Conservation (phyloP, 2,888 invertebrate species). For the Anodontia alba region DNA sequence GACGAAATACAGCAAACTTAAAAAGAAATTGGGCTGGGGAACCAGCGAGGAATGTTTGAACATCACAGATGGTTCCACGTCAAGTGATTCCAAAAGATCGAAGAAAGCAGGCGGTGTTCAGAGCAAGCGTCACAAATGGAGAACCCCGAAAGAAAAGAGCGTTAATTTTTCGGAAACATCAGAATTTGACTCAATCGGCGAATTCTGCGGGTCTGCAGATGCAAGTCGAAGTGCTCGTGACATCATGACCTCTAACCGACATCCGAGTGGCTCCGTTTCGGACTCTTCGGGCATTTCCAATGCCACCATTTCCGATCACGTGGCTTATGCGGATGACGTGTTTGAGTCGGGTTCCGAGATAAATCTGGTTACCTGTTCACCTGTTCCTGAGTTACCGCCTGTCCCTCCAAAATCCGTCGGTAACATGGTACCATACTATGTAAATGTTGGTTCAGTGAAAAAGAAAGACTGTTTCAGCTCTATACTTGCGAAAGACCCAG, state of each 20-base stretch:
- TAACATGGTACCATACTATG: neutral
- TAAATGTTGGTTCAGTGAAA: neutral
- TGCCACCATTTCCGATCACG: neutral
- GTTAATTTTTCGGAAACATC: slow-evolving; percentile 48
- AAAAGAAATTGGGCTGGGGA: slow-evolving; percentile 63
- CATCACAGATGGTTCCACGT: slow-evolving; percentile 60
- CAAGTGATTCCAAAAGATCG: slow-evolving; percentile 67
- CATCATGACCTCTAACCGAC: neutral
- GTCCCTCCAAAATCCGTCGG: neutral
- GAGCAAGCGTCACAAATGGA: slow-evolving; percentile 60
- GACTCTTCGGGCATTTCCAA: neutral
- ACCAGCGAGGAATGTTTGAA: slow-evolving; percentile 51
- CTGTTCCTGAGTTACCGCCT: neutral
- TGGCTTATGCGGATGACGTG: slow-evolving; percentile 5
- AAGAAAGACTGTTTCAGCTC: neutral
- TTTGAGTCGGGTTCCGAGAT: neutral
- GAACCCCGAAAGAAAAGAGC: slow-evolving; percentile 36
- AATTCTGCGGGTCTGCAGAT: neutral
- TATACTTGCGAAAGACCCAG: neutral
- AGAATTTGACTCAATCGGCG: slow-evolving; percentile 30
- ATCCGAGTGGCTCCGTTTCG: neutral
- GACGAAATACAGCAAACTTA: slow-evolving; percentile 58
- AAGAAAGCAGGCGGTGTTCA: slow-evolving; percentile 59
- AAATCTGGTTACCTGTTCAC: no score
- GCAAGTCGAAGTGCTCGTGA: neutral